Conservation (phyloP, 2,797 vertebrate genomes). For the Hozukius guyotensis region DNA sequence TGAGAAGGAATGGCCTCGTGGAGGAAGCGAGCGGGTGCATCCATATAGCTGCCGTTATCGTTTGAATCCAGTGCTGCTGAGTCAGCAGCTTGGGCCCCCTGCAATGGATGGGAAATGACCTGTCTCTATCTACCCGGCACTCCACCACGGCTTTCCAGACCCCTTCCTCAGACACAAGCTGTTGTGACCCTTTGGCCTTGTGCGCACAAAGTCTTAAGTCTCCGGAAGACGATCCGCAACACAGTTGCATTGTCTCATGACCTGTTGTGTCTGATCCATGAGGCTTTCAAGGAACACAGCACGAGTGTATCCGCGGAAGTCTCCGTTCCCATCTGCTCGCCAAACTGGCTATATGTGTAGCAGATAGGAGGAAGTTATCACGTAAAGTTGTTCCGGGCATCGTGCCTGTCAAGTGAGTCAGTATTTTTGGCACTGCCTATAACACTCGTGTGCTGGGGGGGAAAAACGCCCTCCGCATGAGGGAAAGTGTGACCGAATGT, state of each 20-base stretch:
- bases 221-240: constrained; percentile 5
- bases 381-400: constrained; percentile 67
- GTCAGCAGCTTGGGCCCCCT: constrained; percentile 24
- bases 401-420: constrained; percentile 63
- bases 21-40: constrained; percentile 18
- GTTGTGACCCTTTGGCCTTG: constrained; percentile 48
- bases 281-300: constrained; percentile 61
- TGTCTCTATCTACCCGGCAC: constrained; percentile 58
- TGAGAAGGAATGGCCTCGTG: constrained; percentile 64
- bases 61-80: constrained; percentile 51
- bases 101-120: constrained; percentile 70
- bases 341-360: constrained; percentile 39
- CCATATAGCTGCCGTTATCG: constrained; percentile 33
- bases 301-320: constrained; percentile 33
- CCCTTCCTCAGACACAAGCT: constrained; percentile 19
- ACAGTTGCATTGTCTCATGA: constrained; percentile 43
- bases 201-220: not conserved
- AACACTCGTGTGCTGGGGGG: constrained; percentile 23
- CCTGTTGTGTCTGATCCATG: constrained; percentile 74
- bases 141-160: constrained; percentile 15
- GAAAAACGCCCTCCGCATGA: constrained; percentile 43
- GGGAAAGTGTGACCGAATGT: constrained; percentile 63
- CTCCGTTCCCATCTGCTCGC: constrained; percentile 69
- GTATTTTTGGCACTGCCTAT: constrained; percentile 62
- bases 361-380: constrained; percentile 61